Base-by-base conservation (phyloP, 2,888 invertebrate genomes). In the Heteromurus nitidus region DNA sequence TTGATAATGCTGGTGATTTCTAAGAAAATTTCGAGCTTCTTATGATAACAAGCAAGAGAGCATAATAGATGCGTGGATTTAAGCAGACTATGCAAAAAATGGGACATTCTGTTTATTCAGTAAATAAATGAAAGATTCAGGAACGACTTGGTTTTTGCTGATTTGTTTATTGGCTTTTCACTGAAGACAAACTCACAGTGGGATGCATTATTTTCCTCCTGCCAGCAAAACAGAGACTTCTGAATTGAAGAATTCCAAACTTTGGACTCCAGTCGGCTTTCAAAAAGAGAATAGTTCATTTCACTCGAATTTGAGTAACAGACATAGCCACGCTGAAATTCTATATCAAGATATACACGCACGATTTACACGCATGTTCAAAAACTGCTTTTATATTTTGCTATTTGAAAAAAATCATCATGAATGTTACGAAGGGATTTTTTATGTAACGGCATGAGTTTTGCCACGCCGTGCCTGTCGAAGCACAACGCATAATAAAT, bases 131-230 rank as follows among this genome's bases (percentile, higher is more conserved):
- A 60, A 50, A 60, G 24, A 9, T 58, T 47, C 42, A 13, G 9
- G 58, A 65, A 76, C 30, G 47, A 42, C 36, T 67, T 60, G 60
- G 60, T 42, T 31, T 58, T 47, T 50, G 77, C 77, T 77, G 77
- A 77, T 77, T 77, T 77, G 77, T 79, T 79, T 79, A 79, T 79
- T 79, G 30, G 64, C 77, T 69, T 53, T 79, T 22, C 20, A 62
- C 24, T 22, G 53, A 60, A 28, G 20, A 28, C 18, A 18, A 53
- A 64, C 24, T 70, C 70, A 70, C 60, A 53, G 42, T 53, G 22
- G 62, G 69, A 31, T 24, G 36, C 42, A 50, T 31, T 5, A 24
- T 50, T 62, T 42, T 55, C 24, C n/a, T 22, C 26, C 42, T 42
- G 20, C 42, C 44, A 22, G 24, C 9, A 30, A 65, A 20, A 18